Evolutionary conservation across 2,113 vertebrate genomes (phyloP).

Genomic region (Notarius lentiginosus): DNA sequence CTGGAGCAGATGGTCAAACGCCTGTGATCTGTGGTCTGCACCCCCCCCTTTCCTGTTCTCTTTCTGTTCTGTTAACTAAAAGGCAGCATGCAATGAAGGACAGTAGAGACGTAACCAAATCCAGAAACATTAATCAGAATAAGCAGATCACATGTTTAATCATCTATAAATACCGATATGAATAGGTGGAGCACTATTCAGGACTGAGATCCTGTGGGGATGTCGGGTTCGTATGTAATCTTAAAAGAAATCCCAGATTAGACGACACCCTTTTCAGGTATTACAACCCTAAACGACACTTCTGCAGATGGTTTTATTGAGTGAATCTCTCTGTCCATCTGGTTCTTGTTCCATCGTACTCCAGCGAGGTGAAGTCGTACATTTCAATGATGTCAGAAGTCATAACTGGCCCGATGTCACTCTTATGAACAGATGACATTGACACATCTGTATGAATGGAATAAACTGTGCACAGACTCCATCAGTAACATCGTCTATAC

Average conservation of each 20-base stretch:
- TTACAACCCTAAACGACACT: not conserved
- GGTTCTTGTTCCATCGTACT: not conserved
- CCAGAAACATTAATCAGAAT: not conserved
- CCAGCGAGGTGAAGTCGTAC: not conserved
- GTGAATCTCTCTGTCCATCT: too few species aligned
- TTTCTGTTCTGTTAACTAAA: constrained; percentile 9
- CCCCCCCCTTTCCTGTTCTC: constrained; percentile 41
- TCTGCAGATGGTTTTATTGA: not conserved
- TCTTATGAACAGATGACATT: not conserved
- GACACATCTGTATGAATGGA: too few species aligned
- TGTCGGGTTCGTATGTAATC: too few species aligned
- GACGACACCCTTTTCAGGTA: not conserved
- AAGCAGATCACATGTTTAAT: not conserved
- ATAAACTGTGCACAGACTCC: too few species aligned
- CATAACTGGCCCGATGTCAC: not conserved
- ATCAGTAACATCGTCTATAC: not conserved
- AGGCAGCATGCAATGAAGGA: not conserved
- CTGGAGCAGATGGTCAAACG: constrained; percentile 73
- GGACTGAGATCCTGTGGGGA: not conserved
- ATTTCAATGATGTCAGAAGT: too few species aligned
- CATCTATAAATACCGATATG: not conserved
- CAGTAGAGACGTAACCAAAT: not conserved
- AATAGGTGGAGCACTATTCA: not conserved
- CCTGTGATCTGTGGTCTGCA: constrained; percentile 61
- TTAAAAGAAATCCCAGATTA: not conserved